Evolutionary conservation across 2,888 invertebrate genomes (phyloP).

Genomic region (Agrochola lychnidis): DNA sequence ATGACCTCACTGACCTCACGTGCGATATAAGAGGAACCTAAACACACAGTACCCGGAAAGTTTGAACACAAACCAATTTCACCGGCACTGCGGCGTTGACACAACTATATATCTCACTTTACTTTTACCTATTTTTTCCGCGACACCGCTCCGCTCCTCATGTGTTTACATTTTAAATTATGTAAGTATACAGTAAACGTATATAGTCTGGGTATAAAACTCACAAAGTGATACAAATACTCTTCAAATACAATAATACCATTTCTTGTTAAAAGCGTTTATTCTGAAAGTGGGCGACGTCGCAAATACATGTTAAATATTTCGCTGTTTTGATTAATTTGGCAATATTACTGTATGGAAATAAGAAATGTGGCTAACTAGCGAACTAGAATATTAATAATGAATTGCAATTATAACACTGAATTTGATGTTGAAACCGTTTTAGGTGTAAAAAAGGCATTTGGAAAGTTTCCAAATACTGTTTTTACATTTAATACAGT

Average conservation of each 20-base stretch:
- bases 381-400: no score
- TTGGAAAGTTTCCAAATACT: no score
- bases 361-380: no score
- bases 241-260: neutral
- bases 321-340: no score
- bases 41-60: slow-evolving; percentile 60
- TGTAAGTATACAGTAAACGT: neutral
- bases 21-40: slow-evolving; percentile 32
- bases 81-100: slow-evolving; percentile 27
- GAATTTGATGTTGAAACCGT: no score
- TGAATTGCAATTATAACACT: no score
- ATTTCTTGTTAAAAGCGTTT: neutral
- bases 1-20: slow-evolving; percentile 34
- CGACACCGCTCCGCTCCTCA: neutral
- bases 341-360: no score
- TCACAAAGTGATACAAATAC: neutral
- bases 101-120: slow-evolving; percentile 19
- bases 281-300: no score
- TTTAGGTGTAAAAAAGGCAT: no score
- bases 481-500: no score
- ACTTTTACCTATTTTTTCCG: slow-evolving; percentile 12
- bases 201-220: neutral
- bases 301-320: no score
- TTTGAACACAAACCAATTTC: slow-evolving; percentile 66
- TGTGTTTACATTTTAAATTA: slow-evolving; percentile 15